These are phyloP conservation scores for Sebastes diaconus DNA, from an alignment of 2,797 vertebrate species.

Conservation along the genomic window DNA sequence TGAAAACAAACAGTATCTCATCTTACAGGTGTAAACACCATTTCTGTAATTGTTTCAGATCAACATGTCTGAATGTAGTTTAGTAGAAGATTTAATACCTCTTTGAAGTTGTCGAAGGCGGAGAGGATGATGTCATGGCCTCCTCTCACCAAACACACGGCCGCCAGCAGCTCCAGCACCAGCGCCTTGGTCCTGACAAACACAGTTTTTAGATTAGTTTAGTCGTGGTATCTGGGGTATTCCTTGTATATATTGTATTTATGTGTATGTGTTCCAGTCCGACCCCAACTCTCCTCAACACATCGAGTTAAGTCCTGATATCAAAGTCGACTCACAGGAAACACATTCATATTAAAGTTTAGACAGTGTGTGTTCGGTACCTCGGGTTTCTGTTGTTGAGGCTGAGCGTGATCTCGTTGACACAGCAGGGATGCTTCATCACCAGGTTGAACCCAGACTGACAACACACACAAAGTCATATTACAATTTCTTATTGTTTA, in stretches of 20 bases:
- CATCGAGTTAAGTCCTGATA: neutral
- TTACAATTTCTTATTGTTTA: no score
- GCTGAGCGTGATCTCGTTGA: constrained; percentile 95
- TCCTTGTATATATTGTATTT: neutral
- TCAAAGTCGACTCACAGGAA: neutral
- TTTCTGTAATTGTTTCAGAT: no score
- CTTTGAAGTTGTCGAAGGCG: constrained; percentile 92
- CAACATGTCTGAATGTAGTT: neutral
- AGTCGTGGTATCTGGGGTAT: accelerated
- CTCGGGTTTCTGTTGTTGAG: constrained; percentile 92
- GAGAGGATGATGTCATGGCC: constrained; percentile 93
- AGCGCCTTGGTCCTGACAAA: constrained; percentile 88
- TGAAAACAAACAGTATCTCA: no score
- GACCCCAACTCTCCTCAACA: neutral
- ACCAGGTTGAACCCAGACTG: constrained; percentile 95
- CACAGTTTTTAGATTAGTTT: neutral
- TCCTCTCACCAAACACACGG: constrained; percentile 91
- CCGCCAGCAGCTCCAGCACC: constrained; percentile 91
- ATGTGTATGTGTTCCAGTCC: neutral
- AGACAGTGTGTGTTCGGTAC: constrained; percentile 57
- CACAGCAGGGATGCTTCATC: constrained; percentile 92
- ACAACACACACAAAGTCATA: neutral
- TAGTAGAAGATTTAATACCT: constrained; percentile 65
- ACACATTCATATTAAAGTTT: neutral
- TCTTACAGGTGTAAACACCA: no score